phyloP scores from a whole-genome alignment of 2,113 vertebrate genomes.

The Cephalopterus ornatus region DNA sequence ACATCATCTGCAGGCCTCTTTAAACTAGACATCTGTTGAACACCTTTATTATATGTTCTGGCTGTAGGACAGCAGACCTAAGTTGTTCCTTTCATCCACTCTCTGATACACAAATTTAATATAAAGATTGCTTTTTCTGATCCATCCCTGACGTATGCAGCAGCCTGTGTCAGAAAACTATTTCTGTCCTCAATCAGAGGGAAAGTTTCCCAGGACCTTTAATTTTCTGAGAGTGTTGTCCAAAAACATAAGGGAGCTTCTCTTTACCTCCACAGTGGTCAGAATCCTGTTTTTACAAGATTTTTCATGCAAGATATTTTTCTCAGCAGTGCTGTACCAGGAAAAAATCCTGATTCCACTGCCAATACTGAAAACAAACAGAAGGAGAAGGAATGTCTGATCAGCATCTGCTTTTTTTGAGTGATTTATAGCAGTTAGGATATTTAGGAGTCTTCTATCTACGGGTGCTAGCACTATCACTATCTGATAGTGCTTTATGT shows the following conservation, averaged over 20 bases:
- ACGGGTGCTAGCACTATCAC: too few relatives aligned
- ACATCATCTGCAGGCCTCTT: neutral
- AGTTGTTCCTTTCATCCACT: neutral
- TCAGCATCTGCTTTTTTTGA: neutral
- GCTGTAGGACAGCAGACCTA: neutral
- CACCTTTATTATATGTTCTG: neutral
- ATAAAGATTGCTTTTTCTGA: neutral
- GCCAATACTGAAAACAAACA: neutral
- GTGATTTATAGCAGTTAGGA: neutral
- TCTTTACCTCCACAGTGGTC: neutral
- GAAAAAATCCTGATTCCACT: neutral
- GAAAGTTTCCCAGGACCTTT: neutral
- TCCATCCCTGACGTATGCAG: neutral
- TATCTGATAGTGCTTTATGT: neutral
- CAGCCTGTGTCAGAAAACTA: neutral
- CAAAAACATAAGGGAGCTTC: neutral
- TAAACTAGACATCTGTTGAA: neutral
- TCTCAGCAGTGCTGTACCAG: neutral
- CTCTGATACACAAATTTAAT: neutral
- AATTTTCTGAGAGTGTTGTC: neutral
- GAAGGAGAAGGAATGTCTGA: neutral
- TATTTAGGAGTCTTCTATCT: neutral
- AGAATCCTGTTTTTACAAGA: neutral
- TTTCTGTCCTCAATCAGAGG: neutral
- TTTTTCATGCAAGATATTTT: neutral